Conservation (phyloP, 2,113 vertebrate genomes). For the Gorsachius goisagi region DNA sequence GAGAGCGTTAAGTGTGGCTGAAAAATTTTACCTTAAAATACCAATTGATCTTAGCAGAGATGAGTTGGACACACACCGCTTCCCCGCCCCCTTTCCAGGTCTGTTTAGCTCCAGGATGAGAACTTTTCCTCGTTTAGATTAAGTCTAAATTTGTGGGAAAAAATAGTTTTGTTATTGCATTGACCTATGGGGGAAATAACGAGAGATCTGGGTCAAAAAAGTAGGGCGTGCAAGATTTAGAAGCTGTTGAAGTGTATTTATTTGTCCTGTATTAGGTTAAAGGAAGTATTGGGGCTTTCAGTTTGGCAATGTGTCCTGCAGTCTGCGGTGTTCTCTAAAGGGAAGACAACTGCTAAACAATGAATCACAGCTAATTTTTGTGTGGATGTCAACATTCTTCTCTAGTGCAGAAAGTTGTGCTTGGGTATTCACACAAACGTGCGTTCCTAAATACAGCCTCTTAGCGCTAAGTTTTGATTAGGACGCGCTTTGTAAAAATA, state of each 20-base stretch:
- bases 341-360: constrained; percentile 48
- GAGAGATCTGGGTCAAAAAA: constrained; percentile 58
- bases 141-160: constrained; percentile 13
- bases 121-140: constrained; percentile 2
- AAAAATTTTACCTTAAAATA: not conserved
- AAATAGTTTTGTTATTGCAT: constrained; percentile 22
- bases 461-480: not conserved
- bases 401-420: constrained; percentile 6
- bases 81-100: not conserved
- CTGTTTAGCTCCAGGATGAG: not conserved
- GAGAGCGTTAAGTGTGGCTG: not conserved
- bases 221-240: constrained; percentile 44
- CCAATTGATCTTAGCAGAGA: not conserved
- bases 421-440: not conserved
- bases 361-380: constrained; percentile 54
- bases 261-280: constrained; percentile 57
- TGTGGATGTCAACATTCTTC: constrained; percentile 28
- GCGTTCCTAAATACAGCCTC: not conserved
- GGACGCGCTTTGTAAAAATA: not conserved
- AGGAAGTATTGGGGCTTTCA: constrained; percentile 54
- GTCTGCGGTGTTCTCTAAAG: constrained; percentile 13
- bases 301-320: constrained; percentile 44
- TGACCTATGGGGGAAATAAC: constrained; percentile 6
- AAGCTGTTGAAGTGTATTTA: constrained; percentile 50
- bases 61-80: not conserved